Conservation (phyloP, 2,888 invertebrate genomes). For the Tyria jacobaeae region DNA sequence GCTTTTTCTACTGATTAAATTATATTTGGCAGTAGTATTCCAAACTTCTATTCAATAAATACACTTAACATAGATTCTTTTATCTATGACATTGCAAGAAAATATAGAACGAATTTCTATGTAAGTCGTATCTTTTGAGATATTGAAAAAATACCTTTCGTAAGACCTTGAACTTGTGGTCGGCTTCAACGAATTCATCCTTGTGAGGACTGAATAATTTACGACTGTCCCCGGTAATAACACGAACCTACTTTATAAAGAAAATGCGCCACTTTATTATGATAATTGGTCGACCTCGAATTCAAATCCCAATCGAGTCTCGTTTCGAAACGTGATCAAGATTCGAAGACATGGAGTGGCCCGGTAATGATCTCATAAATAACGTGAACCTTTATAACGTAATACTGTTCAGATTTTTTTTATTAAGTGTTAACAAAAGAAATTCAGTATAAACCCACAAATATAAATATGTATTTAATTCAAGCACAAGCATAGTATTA, state of each 20-base stretch:
- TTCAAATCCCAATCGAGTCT: slow-evolving; percentile 57
- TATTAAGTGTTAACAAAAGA: slow-evolving; percentile 40
- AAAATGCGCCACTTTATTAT: slow-evolving; percentile 64
- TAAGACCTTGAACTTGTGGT: slow-evolving; percentile 26
- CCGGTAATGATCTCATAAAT: slow-evolving; percentile 65
- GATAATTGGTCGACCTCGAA: slow-evolving; percentile 62
- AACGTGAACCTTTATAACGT: slow-evolving; percentile 48
- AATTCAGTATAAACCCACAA: slow-evolving; percentile 29
- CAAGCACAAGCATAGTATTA: slow-evolving; percentile 33
- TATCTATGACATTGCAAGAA: slow-evolving; percentile 1
- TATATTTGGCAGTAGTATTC: no score
- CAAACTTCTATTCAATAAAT: no score
- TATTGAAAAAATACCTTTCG: slow-evolving; percentile 20
- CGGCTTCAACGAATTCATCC: slow-evolving; percentile 28
- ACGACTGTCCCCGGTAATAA: slow-evolving; percentile 54
- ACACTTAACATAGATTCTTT: no score
- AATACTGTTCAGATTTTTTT: slow-evolving; percentile 36
- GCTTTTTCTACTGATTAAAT: no score
- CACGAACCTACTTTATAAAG: slow-evolving; percentile 58
- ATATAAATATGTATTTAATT: slow-evolving; percentile 33
- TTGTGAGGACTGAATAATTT: slow-evolving; percentile 53
- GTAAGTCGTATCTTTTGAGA: slow-evolving; percentile 11
- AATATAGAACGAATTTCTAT: slow-evolving; percentile 9
- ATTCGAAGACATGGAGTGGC: slow-evolving; percentile 59
- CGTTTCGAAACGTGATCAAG: slow-evolving; percentile 59